Base-by-base conservation (phyloP, 2,113 vertebrate species). In the Dasyprocta punctata region DNA sequence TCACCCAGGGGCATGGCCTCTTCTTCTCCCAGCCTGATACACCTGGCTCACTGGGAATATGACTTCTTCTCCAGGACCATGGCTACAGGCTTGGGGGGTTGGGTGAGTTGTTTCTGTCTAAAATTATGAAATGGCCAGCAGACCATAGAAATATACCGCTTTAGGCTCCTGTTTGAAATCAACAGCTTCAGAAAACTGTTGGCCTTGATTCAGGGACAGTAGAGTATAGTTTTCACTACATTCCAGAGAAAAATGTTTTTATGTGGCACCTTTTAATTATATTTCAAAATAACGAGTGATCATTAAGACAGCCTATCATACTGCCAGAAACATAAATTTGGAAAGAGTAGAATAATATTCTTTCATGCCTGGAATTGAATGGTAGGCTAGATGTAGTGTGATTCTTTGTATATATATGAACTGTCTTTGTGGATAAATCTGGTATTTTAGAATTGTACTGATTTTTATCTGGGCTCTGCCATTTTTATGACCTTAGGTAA, bases 231-330 rank as follows among this genome's bases (percentile, higher is more conserved):
- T 81, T 26, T 89, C 19, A 92, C 8, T 24, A 60, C 24, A 14
- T 88, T 58, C 77, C 49, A 61, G 47, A 88, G 89, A 96, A 36
- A 28, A 85, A 22, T 63, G 17, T 78, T 89, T n/a, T 3, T 92
- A 26, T 30, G 11, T 77, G 16, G 17, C 33, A 61, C 19, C 38
- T 88, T 90, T 60, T 77, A 44, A 56, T 71, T 92, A 16, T 49
- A 30, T 91, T 96, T 95, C 54, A 80, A 65, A 95, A 86, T 94
- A 71, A 60, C 9, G 89, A 47, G 44, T 91, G 44, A 78, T 47
- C 10, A 78, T 92, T 88, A 81, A 52, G 26, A 63, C 52, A 89
- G 16, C 36, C 16, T 87, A 26, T 41, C 7, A 24, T 83, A 47
- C 54, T 60, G 10, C 26, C 86, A 49, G 54, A 38, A 89, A 14